Conservation (phyloP, 2,888 invertebrate species). For the Xylota sylvarum region DNA sequence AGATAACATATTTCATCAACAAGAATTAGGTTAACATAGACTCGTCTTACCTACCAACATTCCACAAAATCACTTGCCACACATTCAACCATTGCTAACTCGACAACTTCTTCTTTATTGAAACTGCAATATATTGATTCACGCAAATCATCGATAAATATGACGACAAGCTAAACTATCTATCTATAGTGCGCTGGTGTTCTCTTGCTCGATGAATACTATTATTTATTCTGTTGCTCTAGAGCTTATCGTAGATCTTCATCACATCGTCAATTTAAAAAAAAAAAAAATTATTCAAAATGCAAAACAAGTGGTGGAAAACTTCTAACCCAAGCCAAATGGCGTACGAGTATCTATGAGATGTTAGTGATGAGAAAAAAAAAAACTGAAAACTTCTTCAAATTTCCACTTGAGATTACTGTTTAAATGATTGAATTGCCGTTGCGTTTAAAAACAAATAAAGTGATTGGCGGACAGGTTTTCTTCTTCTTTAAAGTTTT, state of each 20-base stretch:
- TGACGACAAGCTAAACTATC: slow-evolving; percentile 24
- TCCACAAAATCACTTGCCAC: background rate
- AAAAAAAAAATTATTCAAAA: slow-evolving; percentile 27
- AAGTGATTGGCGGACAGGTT: slow-evolving; percentile 65
- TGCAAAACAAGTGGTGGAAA: slow-evolving; percentile 44
- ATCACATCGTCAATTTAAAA: slow-evolving; percentile 31
- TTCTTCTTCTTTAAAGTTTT: slow-evolving; percentile 32
- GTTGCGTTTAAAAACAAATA: slow-evolving; percentile 70
- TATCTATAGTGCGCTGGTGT: background rate
- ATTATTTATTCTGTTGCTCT: slow-evolving; percentile 28
- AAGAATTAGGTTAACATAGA: background rate
- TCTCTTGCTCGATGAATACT: slow-evolving; percentile 14
- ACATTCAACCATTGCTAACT: background rate
- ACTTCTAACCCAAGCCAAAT: slow-evolving; percentile 39
- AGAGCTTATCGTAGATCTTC: slow-evolving; percentile 46
- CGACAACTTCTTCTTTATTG: slow-evolving; percentile 5
- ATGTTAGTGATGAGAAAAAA: slow-evolving; percentile 43
- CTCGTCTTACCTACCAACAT: background rate
- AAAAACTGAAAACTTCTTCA: slow-evolving; percentile 45
- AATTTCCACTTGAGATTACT: slow-evolving; percentile 63
- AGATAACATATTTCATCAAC: background rate
- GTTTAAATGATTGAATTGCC: slow-evolving; percentile 68
- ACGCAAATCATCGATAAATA: slow-evolving; percentile 52
- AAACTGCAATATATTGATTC: slow-evolving; percentile 41
- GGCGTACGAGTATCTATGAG: background rate